Evolutionary conservation across 2,113 vertebrate species (phyloP).

Genomic region (Philantomba maxwellii): DNA sequence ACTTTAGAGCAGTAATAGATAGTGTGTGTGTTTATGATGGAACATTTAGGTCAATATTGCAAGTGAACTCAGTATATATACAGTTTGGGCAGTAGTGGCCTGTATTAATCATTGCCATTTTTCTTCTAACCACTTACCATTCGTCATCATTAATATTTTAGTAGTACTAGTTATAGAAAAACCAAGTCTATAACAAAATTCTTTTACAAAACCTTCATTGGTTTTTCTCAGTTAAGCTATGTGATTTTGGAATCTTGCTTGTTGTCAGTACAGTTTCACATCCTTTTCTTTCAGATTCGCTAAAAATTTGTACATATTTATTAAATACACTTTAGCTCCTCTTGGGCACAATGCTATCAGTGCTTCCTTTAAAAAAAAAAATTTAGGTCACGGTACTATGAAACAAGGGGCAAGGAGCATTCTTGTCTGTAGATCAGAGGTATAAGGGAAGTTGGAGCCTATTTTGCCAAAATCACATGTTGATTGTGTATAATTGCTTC

Average conservation of each 20-base stretch:
- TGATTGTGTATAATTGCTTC: slow-evolving; percentile 4
- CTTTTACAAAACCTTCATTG: not conserved
- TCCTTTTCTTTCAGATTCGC: not conserved
- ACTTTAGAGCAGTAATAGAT: not conserved
- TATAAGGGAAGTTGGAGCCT: not conserved
- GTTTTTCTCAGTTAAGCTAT: not conserved
- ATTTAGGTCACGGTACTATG: not conserved
- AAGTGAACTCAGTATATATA: not conserved
- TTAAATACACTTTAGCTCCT: not conserved
- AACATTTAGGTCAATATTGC: not conserved
- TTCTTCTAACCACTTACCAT: not conserved
- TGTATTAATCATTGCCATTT: not conserved
- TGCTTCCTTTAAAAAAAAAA: not conserved
- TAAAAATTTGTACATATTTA: not conserved
- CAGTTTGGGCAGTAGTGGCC: not conserved
- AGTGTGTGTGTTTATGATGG: not conserved
- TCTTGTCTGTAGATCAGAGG: not conserved
- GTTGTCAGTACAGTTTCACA: not conserved
- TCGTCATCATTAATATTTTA: not conserved
- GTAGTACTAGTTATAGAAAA: not conserved
- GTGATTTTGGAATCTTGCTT: not conserved
- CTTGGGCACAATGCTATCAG: not conserved
- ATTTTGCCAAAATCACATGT: not conserved
- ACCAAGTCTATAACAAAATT: not conserved
- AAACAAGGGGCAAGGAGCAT: not conserved